Percentiles rank a stretch among this genome's conserved stretches.
phyloP scores from a whole-genome alignment of 2,888 invertebrate genomes.

The Diloba caeruleocephala region DNA sequence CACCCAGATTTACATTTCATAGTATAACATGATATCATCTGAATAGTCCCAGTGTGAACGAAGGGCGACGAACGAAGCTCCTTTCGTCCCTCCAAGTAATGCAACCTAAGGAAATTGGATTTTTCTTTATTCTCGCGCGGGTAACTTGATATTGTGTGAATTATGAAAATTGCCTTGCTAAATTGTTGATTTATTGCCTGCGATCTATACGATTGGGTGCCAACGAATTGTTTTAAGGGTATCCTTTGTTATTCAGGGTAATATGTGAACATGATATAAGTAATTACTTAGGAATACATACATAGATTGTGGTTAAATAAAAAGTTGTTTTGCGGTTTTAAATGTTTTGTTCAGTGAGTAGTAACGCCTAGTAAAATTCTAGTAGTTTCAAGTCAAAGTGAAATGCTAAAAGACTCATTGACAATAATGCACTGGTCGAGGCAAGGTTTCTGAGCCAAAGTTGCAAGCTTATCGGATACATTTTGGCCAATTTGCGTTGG shows the following conservation, averaged over 20 bases:
- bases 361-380: too few relatives aligned
- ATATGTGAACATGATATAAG: conserved; percentile 17
- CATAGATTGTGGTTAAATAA: not conserved
- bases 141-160: conserved; percentile 88
- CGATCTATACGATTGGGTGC: conserved; percentile 70
- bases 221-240: conserved; percentile 61
- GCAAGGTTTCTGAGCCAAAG: too few relatives aligned
- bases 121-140: conserved; percentile 83
- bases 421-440: too few relatives aligned
- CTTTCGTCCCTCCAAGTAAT: conserved; percentile 74
- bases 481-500: too few relatives aligned
- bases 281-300: conserved; percentile 7
- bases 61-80: conserved; percentile 54
- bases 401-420: too few relatives aligned
- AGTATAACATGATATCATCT: conserved; percentile 40
- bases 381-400: too few relatives aligned
- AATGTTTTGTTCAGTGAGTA: too few relatives aligned
- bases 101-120: conserved; percentile 86
- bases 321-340: not conserved
- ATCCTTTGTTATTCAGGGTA: conserved; percentile 46
- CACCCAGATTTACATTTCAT: conserved; percentile 43
- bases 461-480: too few relatives aligned
- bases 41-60: conserved; percentile 65
- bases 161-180: conserved; percentile 86
- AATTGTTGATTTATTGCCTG: conserved; percentile 85